phyloP scores from a whole-genome alignment of 2,797 vertebrate species.

The Phyllotis vaccarum region DNA sequence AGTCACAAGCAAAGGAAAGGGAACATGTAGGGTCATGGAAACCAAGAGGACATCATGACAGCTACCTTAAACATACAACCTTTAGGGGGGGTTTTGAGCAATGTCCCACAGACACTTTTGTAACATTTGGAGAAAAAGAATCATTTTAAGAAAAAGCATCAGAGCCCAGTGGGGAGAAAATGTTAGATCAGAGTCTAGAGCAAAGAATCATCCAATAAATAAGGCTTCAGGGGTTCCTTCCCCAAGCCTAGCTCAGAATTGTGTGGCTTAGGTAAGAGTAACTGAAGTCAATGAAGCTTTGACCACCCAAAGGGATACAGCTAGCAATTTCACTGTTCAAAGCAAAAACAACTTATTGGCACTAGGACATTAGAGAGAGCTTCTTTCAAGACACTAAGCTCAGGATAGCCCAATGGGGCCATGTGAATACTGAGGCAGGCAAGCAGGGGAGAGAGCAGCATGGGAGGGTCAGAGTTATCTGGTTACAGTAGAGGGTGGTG shows the following conservation, averaged over 20 bases:
- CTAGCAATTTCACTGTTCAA: not conserved
- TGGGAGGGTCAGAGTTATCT: not conserved
- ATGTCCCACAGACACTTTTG: not conserved
- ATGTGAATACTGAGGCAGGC: not conserved
- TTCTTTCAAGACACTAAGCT: not conserved
- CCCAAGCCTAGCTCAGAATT: not conserved
- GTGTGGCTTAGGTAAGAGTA: not conserved
- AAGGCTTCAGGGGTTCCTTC: not conserved
- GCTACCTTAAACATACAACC: not conserved
- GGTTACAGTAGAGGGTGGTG: too few relatives aligned
- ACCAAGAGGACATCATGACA: not conserved
- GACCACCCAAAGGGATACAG: not conserved
- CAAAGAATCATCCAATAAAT: not conserved
- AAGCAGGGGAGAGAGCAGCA: not conserved
- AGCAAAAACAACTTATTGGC: not conserved
- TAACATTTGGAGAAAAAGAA: not conserved
- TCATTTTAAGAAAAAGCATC: not conserved
- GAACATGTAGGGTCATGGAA: not conserved
- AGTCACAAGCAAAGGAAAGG: not conserved
- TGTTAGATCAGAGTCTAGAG: not conserved
- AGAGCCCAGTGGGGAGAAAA: not conserved
- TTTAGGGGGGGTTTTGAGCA: not conserved
- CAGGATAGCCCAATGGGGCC: not conserved
- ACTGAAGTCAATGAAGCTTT: not conserved
- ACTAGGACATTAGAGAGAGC: not conserved